Base-by-base conservation (phyloP, 2,797 vertebrate genomes). In the Glyptemys insculpta region DNA sequence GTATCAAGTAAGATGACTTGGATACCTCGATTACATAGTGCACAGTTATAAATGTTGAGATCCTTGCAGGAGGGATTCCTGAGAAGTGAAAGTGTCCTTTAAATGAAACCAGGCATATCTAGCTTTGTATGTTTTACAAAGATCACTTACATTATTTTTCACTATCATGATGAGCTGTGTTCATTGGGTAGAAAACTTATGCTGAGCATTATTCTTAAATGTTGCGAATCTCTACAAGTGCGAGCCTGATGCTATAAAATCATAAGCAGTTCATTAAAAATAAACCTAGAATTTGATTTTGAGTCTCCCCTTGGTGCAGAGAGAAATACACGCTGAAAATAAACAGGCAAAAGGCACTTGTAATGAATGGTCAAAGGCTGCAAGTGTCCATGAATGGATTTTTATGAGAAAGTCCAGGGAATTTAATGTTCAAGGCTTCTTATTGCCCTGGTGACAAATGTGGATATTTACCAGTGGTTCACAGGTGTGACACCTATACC, bases 381-480 rank as follows among this genome's bases (percentile, higher is more conserved):
- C 1, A 3, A 1, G 83, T 9, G 44, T 8, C 57, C 3, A 0
- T 2, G 15, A 49, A 16, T 49, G 11, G 0, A 49, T 62, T 56
- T 11, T 5, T 34, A 47, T 8, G 37, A 23, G 81, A 10, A 4
- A 49, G 80, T 18, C 57, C 52, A 0, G 57, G 37, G 34, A 6
- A 11, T 49, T 29, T 9, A 90, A 50, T 1, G 2, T 25, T 31
- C 15, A 4, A 18, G 49, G 81, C 81, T 90, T 49, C 81, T 84
- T 5, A 21, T 90, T 83, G 44, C 81, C 83, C 2, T 0, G 57
- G 72, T 41, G 84, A 80, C 37, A 5, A 49, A 53, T 56, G 79
- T 85, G 91, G 86, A 81, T 47, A 7, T 31, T 59, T 6, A 34
- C 76, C 52, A 1, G 1, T 0, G 18, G 29, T 47, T 53, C 37